Evolutionary conservation across 2,888 invertebrate species (phyloP).

Genomic region (Himalopsyche anomala): DNA sequence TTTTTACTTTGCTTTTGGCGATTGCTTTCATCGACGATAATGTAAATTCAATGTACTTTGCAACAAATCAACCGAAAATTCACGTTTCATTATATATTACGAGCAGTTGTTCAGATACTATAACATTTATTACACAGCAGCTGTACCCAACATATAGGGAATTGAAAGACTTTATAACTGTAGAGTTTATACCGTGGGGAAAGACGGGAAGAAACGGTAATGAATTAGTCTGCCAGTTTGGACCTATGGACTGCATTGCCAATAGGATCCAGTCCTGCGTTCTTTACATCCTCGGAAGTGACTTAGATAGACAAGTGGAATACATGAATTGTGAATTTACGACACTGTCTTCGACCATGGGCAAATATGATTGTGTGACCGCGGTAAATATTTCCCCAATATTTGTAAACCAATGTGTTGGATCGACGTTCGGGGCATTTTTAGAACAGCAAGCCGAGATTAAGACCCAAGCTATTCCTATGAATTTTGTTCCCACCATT

Average conservation of each 20-base stretch:
- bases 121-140: slow-evolving; percentile 69
- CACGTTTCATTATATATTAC: slow-evolving; percentile 67
- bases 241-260: slow-evolving; percentile 71
- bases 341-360: slow-evolving; percentile 67
- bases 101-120: slow-evolving; percentile 71
- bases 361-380: slow-evolving; percentile 70
- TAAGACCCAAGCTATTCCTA: slow-evolving; percentile 68
- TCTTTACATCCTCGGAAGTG: slow-evolving; percentile 67
- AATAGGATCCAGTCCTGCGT: slow-evolving; percentile 73
- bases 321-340: slow-evolving; percentile 73
- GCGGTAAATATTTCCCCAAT: slow-evolving; percentile 69
- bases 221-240: slow-evolving; percentile 69
- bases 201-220: slow-evolving; percentile 69
- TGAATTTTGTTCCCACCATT: slow-evolving; percentile 71
- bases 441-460: slow-evolving; percentile 70
- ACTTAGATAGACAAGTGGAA: slow-evolving; percentile 66
- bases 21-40: background rate
- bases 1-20: background rate
- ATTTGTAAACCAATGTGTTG: slow-evolving; percentile 59
- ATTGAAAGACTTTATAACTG: slow-evolving; percentile 70
- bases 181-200: slow-evolving; percentile 75
- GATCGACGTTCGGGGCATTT: slow-evolving; percentile 67
- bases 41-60: background rate
- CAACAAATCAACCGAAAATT: slow-evolving; percentile 52
- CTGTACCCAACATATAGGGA: slow-evolving; percentile 69